Percentiles rank a stretch among this genome's conserved stretches.
Evolutionary conservation across 2,113 vertebrate genomes (phyloP).

Genomic region (Rattus norvegicus): GRCr8 NC_086020.1:142500501-142501000

Average conservation of each 20-base stretch:
- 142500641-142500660: background rate
- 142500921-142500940: background rate
- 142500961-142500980: constrained; percentile 17
- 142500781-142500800: constrained; percentile 46
- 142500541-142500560: background rate
- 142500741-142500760: background rate
- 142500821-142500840: constrained; percentile 5
- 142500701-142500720: background rate
- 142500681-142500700: background rate
- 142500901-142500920: background rate
- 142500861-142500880: constrained; percentile 38
- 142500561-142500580: background rate
- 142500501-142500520: background rate
- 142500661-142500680: constrained; percentile 18
- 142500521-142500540: background rate
- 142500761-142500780: constrained; percentile 6
- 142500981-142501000: background rate
- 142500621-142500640: constrained; percentile 9
- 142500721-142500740: constrained; percentile 2
- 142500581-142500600: background rate
- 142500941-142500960: background rate
- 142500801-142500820: constrained; percentile 59
- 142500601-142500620: constrained; percentile 35
- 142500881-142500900: constrained; percentile 12
- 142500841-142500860: constrained; percentile 28